These are phyloP conservation scores for Chelonoidis abingdonii DNA, from an alignment of 2,113 vertebrate genomes.

Conservation along the genomic window DNA sequence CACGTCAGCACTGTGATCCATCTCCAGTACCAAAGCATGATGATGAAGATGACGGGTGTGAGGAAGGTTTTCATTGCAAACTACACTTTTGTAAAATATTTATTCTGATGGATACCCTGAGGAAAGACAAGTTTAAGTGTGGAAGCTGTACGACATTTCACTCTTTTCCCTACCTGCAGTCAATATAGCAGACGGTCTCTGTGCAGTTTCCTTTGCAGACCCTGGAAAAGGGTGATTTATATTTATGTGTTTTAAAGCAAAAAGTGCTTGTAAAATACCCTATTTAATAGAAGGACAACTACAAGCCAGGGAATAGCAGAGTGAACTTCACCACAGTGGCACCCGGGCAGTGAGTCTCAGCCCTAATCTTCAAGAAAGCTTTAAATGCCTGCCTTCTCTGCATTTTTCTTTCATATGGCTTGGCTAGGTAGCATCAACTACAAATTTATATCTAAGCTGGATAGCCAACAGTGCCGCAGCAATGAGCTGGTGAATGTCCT, in stretches of 20 bases:
- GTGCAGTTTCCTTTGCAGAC: background rate
- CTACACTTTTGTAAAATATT: slow-evolving; percentile 98
- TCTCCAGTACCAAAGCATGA: slow-evolving; percentile 99
- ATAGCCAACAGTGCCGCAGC: no score
- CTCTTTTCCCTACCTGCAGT: accelerated
- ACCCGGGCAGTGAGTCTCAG: no score
- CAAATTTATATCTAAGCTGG: no score
- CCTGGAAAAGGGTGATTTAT: accelerated
- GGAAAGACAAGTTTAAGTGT: background rate
- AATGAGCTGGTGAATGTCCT: no score
- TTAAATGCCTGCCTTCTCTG: background rate
- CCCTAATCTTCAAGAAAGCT: no score
- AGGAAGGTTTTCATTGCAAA: slow-evolving; percentile 99
- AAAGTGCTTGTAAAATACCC: slow-evolving; percentile 23
- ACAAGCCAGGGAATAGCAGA: no score
- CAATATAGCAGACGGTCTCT: background rate
- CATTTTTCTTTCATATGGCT: no score
- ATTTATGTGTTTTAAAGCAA: background rate
- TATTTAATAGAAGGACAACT: slow-evolving; percentile 90
- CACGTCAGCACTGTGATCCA: slow-evolving; percentile 94
- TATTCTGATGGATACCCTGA: slow-evolving; percentile 96
- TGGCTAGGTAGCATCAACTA: no score
- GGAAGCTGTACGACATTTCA: background rate
- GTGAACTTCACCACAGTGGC: no score
- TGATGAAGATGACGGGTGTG: slow-evolving; percentile 94